phyloP scores from a whole-genome alignment of 1,140 invertebrate genomes.

The Sinonovacula constricta region DNA sequence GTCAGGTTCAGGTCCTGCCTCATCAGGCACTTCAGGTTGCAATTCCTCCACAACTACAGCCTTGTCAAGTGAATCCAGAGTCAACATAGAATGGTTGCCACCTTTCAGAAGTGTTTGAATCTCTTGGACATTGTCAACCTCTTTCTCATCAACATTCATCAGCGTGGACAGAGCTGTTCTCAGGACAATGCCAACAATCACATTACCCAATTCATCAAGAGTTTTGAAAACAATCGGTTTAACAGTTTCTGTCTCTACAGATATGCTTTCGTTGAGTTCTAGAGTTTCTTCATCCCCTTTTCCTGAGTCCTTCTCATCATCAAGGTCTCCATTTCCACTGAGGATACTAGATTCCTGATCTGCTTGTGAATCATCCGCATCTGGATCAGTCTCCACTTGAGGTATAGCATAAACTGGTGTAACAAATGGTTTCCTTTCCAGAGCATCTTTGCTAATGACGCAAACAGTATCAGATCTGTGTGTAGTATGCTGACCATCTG shows the following conservation, averaged over 20 bases:
- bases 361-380: constrained; percentile 48
- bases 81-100: constrained; percentile 42
- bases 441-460: constrained; percentile 53
- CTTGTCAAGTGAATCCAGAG: constrained; percentile 60
- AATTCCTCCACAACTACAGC: constrained; percentile 55
- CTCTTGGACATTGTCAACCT: constrained; percentile 51
- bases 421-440: constrained; percentile 51
- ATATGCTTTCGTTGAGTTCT: constrained; percentile 44
- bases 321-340: constrained; percentile 42
- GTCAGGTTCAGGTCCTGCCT: constrained; percentile 40
- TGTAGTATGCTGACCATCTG: constrained; percentile 59
- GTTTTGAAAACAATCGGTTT: constrained; percentile 63
- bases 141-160: constrained; percentile 51
- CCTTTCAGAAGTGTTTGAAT: constrained; percentile 40
- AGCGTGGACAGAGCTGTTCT: constrained; percentile 59
- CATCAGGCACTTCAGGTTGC: constrained; percentile 44
- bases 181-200: constrained; percentile 71
- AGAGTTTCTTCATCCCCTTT: constrained; percentile 51
- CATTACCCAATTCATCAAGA: constrained; percentile 70
- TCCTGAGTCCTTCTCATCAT: constrained; percentile 57
- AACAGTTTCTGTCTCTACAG: constrained; percentile 9
- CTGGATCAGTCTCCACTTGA: constrained; percentile 41
- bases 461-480: constrained; percentile 69
- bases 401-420: constrained; percentile 56
- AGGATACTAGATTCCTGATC: constrained; percentile 46